Evolutionary conservation across 2,888 invertebrate genomes (phyloP), one percentile per base, ranked within the genome.

Genomic region (Plutella xylostella): DNA sequence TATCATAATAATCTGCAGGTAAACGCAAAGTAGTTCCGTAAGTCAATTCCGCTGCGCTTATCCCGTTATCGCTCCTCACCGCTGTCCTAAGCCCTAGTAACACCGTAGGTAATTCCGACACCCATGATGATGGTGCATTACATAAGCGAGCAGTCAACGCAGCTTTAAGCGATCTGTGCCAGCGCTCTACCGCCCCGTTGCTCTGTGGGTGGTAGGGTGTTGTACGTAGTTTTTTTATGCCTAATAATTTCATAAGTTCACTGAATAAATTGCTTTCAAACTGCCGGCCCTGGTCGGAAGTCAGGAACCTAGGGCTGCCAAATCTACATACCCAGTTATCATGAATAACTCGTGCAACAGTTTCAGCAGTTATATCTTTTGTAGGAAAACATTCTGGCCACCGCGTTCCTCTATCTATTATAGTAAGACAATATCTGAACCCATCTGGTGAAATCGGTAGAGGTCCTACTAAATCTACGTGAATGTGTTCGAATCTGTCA

Each of bases 241-340:
- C 48, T 37, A 50, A 21, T 6, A 47, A 31, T 28, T 37, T 45
- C 46, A 58, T 48, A 42, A 58, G 55, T 1, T 66, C 45, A 0
- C 54, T 56, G 45, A 55, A 48, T 35, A 66, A 61, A 3, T 55
- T 52, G 2, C 65, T 66, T 19, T 67, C 56, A 1, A 72, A 52
- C 50, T 68, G 63, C 3, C 65, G 25, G 42, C 71, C 65, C 45
- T 66, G 66, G 9, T 63, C 53, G 30, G 59, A 56, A 45, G 65
- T 70, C 9, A 58, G 59, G n/a, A 20, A 40, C 45, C 3, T 11
- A 6, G 40, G 40, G 20, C 33, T 15, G 11, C 45, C 45, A 20
- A 45, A 47, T 15, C 47, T 17, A 11, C 17, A 14, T 19, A 47
- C 42, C 47, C 47, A 47, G n/a, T 37, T 38, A 5, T 47, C 37